These are phyloP conservation scores for Cyrtodaria siliqua DNA, from an alignment of 2,888 invertebrate species.

Conservation along the genomic window DNA sequence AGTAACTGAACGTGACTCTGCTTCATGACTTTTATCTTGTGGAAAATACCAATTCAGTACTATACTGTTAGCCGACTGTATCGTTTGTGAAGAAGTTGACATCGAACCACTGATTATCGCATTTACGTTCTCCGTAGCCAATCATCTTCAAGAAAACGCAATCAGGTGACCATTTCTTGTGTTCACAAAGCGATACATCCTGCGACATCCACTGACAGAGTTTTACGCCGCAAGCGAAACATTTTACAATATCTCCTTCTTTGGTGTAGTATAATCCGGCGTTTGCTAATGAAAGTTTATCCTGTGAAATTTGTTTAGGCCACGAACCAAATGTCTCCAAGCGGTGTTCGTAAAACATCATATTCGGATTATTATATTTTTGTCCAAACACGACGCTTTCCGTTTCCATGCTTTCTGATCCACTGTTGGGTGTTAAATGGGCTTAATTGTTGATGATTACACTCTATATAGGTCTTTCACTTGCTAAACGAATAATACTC, in stretches of 20 bases:
- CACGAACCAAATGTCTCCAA: constrained; percentile 23
- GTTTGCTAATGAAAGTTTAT: constrained; percentile 36
- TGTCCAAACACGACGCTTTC: too few species aligned
- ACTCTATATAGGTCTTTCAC: too few species aligned
- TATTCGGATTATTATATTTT: too few species aligned
- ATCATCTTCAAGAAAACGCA: constrained; percentile 32
- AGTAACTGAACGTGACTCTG: constrained; percentile 22
- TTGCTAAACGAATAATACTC: too few species aligned
- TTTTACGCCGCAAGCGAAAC: constrained; percentile 43
- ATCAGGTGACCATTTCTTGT: constrained; percentile 32
- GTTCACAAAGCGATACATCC: constrained; percentile 30
- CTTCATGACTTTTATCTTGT: constrained; percentile 21
- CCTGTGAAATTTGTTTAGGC: constrained; percentile 41
- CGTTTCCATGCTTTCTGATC: too few species aligned
- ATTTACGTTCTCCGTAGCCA: too few species aligned
- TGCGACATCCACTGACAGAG: constrained; percentile 28
- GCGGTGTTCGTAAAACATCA: constrained; percentile 26
- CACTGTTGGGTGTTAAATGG: too few species aligned
- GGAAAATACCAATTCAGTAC: too few species aligned
- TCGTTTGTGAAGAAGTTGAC: too few species aligned
- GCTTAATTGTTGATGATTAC: too few species aligned
- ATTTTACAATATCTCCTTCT: constrained; percentile 49
- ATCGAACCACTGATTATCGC: too few species aligned
- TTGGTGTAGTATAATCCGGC: constrained; percentile 41
- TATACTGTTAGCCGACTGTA: too few species aligned